Evolutionary conservation across 2,113 vertebrate genomes (phyloP), one percentile per base, ranked within the genome.

Genomic region (Myotis lucifugus): DNA sequence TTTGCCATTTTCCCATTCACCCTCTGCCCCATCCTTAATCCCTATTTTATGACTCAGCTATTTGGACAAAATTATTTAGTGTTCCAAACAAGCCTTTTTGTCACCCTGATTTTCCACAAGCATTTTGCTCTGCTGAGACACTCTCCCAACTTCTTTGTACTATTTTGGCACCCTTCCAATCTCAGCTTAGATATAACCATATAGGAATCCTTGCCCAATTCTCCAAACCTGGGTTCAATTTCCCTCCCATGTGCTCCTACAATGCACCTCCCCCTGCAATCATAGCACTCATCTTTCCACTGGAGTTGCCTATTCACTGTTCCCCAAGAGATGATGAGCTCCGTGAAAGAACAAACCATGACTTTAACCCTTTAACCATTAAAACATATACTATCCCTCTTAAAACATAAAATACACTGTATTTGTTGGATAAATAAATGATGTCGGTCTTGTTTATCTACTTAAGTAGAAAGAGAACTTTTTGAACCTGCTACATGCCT

Each of bases 381-480:
- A 34, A 66, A 59, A 46, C 46, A 73, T 19, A 46, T 6, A 64
- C 54, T 29, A 83, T 69, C 25, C 4, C 82, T 54, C 37, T 74
- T 78, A 82, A 85, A 66, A 89, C 46, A 93, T 12, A 74, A 83
- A 85, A 79, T 32, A 73, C 5, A 83, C 15, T 85, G 37, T 79
- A 25, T 34, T 82, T 95, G 70, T 59, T 83, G 37, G 87, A 85
- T 69, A 73, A 84, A 89, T 79, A 77, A 74, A n/a, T 12, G 17
- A 85, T 76, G 17, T 25, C 77, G 8, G 21, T 40, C 64, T 86
- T 90, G 5, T 74, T 91, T 91, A 79, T 69, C 89, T 70, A 76
- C 12, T 93, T 84, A 84, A 27, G 37, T 69, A 81, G 59, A 84
- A 94, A 88, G 21, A 37, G 25, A 84, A 93, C 13, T n/a, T 79